A percentile compares a stretch with the other conserved stretches of the same genome.
phyloP scores from a whole-genome alignment of 2,888 invertebrate genomes.

The Gryllus longicercus region DNA sequence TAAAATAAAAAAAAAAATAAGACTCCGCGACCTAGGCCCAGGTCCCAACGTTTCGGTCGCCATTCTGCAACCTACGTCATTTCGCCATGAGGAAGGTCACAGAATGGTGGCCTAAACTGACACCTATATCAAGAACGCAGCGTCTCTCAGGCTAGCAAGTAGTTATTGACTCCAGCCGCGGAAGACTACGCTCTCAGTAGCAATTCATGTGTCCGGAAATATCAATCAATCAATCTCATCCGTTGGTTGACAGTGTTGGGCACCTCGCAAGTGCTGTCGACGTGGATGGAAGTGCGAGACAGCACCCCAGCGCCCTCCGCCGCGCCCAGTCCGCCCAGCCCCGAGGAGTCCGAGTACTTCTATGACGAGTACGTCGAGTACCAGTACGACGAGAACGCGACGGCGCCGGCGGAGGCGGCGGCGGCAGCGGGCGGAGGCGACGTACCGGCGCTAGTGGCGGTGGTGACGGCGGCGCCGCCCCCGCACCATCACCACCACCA shows the following conservation, averaged over 20 bases:
- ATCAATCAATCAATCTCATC: too few species aligned
- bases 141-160: slow-evolving; percentile 46
- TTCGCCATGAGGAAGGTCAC: too few species aligned
- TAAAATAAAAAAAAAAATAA: too few species aligned
- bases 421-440: slow-evolving; percentile 36
- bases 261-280: slow-evolving; percentile 58
- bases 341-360: slow-evolving; percentile 76
- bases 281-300: slow-evolving; percentile 55
- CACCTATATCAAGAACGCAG: too few species aligned
- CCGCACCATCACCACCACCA: not conserved
- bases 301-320: slow-evolving; percentile 24
- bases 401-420: not conserved
- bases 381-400: slow-evolving; percentile 52
- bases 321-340: slow-evolving; percentile 55
- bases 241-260: slow-evolving; percentile 40
- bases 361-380: slow-evolving; percentile 81
- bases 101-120: too few species aligned
- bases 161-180: slow-evolving; percentile 41
- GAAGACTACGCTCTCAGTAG: slow-evolving; percentile 49
- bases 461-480: slow-evolving; percentile 18
- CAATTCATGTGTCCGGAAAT: not conserved
- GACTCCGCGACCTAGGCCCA: too few species aligned
- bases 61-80: too few species aligned
- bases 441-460: slow-evolving; percentile 31
- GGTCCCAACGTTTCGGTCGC: too few species aligned